A percentile compares a stretch with the other conserved stretches of the same genome.
Evolutionary conservation across 2,797 vertebrate genomes (phyloP).

Genomic region (Cyclura pinguis): DNA sequence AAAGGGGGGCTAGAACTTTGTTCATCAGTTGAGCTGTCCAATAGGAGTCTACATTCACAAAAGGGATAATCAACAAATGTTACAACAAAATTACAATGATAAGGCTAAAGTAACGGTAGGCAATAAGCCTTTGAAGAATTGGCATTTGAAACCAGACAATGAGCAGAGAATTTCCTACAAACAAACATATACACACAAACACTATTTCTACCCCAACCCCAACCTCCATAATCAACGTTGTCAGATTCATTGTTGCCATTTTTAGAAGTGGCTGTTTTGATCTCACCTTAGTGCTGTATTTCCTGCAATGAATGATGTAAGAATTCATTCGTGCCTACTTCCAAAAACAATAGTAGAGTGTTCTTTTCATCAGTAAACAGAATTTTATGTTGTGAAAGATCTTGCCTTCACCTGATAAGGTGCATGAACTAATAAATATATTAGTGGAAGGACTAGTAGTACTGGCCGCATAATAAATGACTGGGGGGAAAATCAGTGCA

Average conservation of each 20-base stretch:
- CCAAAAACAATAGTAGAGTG: neutral
- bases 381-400: constrained; percentile 12
- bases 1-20: neutral
- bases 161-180: neutral
- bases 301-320: neutral
- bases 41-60: neutral
- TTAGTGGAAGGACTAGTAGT: neutral
- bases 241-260: neutral
- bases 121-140: neutral
- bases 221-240: neutral
- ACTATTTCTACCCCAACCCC: neutral
- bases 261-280: neutral
- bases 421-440: constrained; percentile 1
- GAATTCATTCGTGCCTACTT: neutral
- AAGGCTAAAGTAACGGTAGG: too few relatives aligned
- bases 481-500: neutral
- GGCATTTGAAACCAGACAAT: neutral
- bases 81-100: neutral
- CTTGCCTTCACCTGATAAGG: constrained; percentile 1
- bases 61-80: neutral
- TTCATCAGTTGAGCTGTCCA: neutral
- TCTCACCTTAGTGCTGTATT: neutral
- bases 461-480: neutral
- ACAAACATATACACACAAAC: neutral
- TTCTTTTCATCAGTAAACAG: neutral